A percentile compares a stretch with the other conserved stretches of the same genome.
Conservation (phyloP, 2,888 invertebrate species). For the Bembecia ichneumoniformis region DNA sequence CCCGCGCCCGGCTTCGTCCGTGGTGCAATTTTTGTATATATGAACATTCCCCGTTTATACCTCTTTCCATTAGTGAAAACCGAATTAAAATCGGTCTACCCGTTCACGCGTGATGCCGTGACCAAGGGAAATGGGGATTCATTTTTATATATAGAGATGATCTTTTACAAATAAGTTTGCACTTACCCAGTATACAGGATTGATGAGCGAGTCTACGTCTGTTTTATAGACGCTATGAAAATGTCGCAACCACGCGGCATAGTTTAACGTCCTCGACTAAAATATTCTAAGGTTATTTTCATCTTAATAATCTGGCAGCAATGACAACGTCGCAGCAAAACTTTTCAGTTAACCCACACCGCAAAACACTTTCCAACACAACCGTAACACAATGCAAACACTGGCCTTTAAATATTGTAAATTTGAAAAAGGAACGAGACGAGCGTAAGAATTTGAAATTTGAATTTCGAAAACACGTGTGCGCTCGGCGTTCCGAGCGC, state of each 20-base stretch:
- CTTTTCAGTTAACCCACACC: conserved; percentile 3
- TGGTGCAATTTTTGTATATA: too few species aligned
- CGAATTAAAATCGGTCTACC: too few species aligned
- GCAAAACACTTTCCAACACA: neutral
- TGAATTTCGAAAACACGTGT: conserved; percentile 7
- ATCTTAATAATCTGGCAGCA: conserved; percentile 32
- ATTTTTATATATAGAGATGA: too few species aligned
- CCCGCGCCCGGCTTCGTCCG: too few species aligned
- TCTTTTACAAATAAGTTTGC: too few species aligned
- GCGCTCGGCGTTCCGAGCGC: neutral
- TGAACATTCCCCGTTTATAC: too few species aligned
- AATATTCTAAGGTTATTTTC: conserved; percentile 36
- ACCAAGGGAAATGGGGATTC: too few species aligned
- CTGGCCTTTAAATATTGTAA: neutral
- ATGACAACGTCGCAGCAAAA: conserved; percentile 19
- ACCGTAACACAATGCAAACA: neutral
- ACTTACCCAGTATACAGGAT: neutral
- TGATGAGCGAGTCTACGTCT: neutral
- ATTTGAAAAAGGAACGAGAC: neutral
- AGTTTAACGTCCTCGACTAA: conserved; percentile 30
- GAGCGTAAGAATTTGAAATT: conserved; percentile 4
- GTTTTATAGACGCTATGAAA: neutral
- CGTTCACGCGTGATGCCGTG: too few species aligned
- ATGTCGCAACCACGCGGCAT: conserved; percentile 9
- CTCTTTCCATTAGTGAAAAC: too few species aligned